Base-by-base conservation (phyloP, 2,113 vertebrate species). In the Oenanthe melanoleuca region DNA sequence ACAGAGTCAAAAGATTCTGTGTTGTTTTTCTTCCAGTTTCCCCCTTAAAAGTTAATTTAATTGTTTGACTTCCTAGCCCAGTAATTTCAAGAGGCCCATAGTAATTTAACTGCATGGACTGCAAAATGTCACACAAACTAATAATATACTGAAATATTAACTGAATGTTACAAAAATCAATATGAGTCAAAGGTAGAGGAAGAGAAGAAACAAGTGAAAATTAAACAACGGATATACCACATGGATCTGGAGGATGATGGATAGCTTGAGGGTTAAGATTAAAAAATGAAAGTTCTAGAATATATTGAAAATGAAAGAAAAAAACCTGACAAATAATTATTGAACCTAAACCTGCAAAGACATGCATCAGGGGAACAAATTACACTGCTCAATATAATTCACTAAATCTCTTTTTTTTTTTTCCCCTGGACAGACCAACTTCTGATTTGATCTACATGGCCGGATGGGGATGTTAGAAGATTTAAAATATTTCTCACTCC, bases 81-180 rank as follows among this genome's bases (percentile, higher is more conserved):
- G 47, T 86, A 89, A 82, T 91, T 91, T 96, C 87, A 89, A 85
- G 61, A 89, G 20, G 11, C 44, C 82, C 72, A 52, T 15, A 71
- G 37, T 85, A 66, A 88, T 92, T 82, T 89, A 85, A 69, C 66
- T 72, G 17, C 74, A 66, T 49, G 42, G 71, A 66, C 40, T 80
- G 25, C 25, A 97, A 96, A 94, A 95, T 94, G 93, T 93, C 92
- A 96, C 56, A 74, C 65, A 86, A 92, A 83, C 71, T 56, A 90
- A 86, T 74, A 93, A 94, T 65, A 56, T 37, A 64, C 38, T 88
- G 75, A 94, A 92, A 90, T 83, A 97, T 86, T 95, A 94, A 86
- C 72, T 50, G n/a, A 96, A 61, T 78, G 44, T 63, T 83, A 78
- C 40, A 80, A 91, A 95, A 96, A 95, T 92, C 94, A 93, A 71